Percentiles rank a stretch among this genome's conserved stretches.
Evolutionary conservation across 2,888 invertebrate genomes (phyloP).

Genomic region (Oscheius sp.): DNA sequence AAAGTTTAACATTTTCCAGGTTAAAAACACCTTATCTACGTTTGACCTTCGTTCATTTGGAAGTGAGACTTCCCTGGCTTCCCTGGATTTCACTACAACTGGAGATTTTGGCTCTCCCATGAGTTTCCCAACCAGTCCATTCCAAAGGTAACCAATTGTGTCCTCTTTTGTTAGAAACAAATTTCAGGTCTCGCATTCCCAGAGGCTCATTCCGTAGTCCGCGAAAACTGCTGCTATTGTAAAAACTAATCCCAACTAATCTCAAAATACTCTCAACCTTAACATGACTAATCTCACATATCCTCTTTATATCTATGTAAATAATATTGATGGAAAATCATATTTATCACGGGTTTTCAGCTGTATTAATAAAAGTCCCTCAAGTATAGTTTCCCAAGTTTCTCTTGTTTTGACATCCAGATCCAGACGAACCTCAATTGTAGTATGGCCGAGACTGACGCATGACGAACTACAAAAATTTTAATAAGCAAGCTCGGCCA

Average conservation of each 20-base stretch:
- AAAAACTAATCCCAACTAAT: constrained; percentile 12
- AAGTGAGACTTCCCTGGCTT: constrained; percentile 47
- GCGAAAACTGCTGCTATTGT: constrained; percentile 24
- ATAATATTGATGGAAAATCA: constrained; percentile 2
- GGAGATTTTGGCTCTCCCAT: constrained; percentile 51
- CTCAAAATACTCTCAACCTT: not conserved
- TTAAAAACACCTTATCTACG: constrained; percentile 48
- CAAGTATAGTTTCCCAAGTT: no score
- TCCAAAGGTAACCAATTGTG: constrained; percentile 24
- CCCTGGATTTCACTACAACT: constrained; percentile 46
- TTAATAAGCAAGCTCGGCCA: no score
- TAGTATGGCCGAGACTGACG: no score
- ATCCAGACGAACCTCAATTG: no score
- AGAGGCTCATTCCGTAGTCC: constrained; percentile 47
- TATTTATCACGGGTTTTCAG: constrained; percentile 13
- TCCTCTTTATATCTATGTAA: constrained; percentile 12
- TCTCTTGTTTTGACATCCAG: no score
- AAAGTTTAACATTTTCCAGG: constrained; percentile 29
- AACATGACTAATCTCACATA: constrained; percentile 20
- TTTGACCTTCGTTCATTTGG: constrained; percentile 55
- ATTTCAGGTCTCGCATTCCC: constrained; percentile 38
- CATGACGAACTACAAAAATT: no score
- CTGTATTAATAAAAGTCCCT: no score
- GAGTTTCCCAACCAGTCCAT: constrained; percentile 42
- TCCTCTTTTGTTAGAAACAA: not conserved